Evolutionary conservation across 2,888 invertebrate species (phyloP).

Genomic region (Tolmerus cingulatus): DNA sequence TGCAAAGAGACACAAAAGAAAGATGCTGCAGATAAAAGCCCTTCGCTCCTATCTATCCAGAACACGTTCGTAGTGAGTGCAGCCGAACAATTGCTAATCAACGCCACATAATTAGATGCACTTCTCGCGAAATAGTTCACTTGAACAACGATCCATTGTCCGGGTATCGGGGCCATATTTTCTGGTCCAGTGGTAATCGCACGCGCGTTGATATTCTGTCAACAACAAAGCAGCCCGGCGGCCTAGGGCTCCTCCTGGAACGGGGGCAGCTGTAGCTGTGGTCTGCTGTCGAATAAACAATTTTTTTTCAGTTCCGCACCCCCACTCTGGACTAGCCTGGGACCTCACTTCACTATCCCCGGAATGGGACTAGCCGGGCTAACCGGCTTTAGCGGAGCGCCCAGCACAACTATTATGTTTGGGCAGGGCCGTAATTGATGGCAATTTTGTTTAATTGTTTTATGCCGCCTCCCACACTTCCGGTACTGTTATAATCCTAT

Average conservation of each 20-base stretch:
- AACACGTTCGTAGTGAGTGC: conserved; percentile 14
- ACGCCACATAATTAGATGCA: conserved; percentile 28
- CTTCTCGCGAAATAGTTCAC: conserved; percentile 27
- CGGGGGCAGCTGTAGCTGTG: not conserved
- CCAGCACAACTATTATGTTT: conserved; percentile 17
- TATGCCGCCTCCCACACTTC: not conserved
- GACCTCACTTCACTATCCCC: not conserved
- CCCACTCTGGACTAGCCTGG: not conserved
- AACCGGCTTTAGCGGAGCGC: not conserved
- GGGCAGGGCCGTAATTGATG: conserved; percentile 20
- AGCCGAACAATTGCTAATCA: conserved; percentile 33
- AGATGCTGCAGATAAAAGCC: not conserved
- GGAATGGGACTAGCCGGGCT: not conserved
- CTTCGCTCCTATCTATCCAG: not conserved
- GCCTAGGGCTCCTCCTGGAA: not conserved
- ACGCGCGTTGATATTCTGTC: not conserved
- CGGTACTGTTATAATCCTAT: conserved; percentile 24
- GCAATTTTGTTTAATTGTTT: conserved; percentile 35
- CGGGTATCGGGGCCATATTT: conserved; percentile 1
- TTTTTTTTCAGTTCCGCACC: not conserved
- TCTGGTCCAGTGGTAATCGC: conserved; percentile 11
- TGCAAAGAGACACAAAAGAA: not conserved
- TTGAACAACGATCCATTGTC: conserved; percentile 20
- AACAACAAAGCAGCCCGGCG: not conserved
- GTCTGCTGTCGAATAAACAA: not conserved